Evolutionary conservation across 2,888 invertebrate genomes (phyloP).

Genomic region (Leuctra nigra): DNA sequence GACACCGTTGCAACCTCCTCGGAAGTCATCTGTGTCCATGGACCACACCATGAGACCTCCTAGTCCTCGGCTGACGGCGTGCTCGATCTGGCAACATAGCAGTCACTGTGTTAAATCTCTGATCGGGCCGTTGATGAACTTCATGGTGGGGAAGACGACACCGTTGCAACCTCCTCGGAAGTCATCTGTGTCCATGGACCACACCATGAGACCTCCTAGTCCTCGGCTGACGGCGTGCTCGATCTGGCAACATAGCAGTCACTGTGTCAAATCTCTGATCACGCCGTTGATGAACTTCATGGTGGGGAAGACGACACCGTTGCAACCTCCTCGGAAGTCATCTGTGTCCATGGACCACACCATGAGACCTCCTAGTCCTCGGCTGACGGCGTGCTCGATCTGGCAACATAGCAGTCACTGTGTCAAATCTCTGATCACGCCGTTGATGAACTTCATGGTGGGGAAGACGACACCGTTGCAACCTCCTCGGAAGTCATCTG

Average conservation of each 20-base stretch:
- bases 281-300: constrained; percentile 67
- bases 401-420: too few relatives aligned
- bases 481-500: constrained; percentile 44
- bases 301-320: constrained; percentile 51
- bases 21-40: constrained; percentile 82
- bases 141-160: constrained; percentile 58
- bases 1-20: constrained; percentile 52
- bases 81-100: constrained; percentile 33
- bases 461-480: too few relatives aligned
- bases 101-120: too few relatives aligned
- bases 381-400: constrained; percentile 49
- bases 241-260: too few relatives aligned
- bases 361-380: constrained; percentile 72
- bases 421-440: too few relatives aligned
- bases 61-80: constrained; percentile 56
- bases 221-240: constrained; percentile 53
- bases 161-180: constrained; percentile 34
- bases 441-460: too few relatives aligned
- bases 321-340: constrained; percentile 69
- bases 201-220: constrained; percentile 43
- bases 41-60: constrained; percentile 87
- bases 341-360: constrained; percentile 88
- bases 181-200: constrained; percentile 40
- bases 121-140: constrained; percentile 66
- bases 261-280: too few relatives aligned